Conservation (phyloP, 92 coral and sea anemone genomes). For the Heliopora coerulea region DNA sequence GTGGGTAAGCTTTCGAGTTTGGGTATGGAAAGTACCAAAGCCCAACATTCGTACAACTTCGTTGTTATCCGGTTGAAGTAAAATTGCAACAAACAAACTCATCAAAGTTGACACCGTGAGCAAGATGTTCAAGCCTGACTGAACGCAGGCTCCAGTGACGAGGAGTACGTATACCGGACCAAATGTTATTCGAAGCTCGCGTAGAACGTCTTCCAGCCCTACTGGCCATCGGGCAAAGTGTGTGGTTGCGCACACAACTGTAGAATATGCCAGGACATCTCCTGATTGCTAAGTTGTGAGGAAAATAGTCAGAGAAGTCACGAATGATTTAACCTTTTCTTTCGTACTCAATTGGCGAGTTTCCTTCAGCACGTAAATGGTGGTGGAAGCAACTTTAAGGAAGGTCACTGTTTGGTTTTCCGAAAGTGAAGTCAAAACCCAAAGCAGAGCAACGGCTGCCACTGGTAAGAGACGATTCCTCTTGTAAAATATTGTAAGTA, state of each 20-base stretch:
- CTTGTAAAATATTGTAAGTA: conserved; percentile 63
- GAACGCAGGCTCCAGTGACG: background rate
- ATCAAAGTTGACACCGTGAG: background rate
- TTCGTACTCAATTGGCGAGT: too few species aligned
- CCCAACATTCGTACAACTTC: background rate
- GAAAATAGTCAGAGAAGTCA: too few species aligned
- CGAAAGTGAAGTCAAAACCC: too few species aligned
- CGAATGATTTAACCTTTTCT: too few species aligned
- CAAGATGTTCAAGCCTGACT: background rate
- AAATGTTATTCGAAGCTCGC: background rate
- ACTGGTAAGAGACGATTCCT: conserved; percentile 14
- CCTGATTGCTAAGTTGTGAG: too few species aligned
- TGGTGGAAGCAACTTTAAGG: too few species aligned
- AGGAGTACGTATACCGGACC: conserved; percentile 9
- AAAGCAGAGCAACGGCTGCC: too few species aligned
- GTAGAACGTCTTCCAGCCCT: background rate
- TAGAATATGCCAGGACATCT: too few species aligned
- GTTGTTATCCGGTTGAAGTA: conserved; percentile 3
- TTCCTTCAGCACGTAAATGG: too few species aligned
- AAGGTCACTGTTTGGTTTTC: too few species aligned
- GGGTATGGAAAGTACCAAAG: background rate
- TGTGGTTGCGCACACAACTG: background rate
- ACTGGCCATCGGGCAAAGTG: background rate
- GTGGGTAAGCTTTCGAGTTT: background rate
- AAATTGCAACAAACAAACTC: background rate